Evolutionary conservation across 2,113 vertebrate species (phyloP).

Genomic region (Casuarius casuarius): DNA sequence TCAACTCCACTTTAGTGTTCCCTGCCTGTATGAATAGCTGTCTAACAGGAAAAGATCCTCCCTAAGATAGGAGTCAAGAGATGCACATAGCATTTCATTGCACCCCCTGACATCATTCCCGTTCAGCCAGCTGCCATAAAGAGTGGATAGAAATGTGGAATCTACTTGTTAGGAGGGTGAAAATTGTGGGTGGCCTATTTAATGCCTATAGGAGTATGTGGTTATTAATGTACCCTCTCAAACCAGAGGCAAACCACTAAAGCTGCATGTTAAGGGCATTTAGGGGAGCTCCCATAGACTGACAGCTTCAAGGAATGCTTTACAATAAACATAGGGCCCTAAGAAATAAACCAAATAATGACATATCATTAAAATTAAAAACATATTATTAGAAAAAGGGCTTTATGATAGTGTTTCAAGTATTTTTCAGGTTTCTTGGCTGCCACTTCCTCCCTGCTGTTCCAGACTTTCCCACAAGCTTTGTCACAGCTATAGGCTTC

Average conservation of each 20-base stretch:
- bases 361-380: conserved; percentile 57
- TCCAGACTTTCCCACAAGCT: conserved; percentile 56
- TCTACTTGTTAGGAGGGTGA: not conserved
- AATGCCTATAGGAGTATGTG: not conserved
- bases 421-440: conserved; percentile 68
- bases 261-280: not conserved
- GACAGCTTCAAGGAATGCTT: conserved; percentile 11
- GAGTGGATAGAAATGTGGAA: not conserved
- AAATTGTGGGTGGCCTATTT: conserved; percentile 35
- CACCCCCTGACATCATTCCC: not conserved
- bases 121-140: not conserved
- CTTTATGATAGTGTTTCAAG: conserved; percentile 53
- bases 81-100: not conserved
- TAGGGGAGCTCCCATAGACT: not conserved
- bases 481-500: conserved; percentile 47
- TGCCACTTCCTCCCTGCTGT: conserved; percentile 49
- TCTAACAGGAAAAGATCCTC: not conserved
- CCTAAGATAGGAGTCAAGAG: not conserved
- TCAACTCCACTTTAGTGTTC: not conserved
- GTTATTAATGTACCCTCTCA: conserved; percentile 35
- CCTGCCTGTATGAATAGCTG: not conserved
- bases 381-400: conserved; percentile 32
- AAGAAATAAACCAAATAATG: conserved; percentile 61
- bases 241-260: conserved; percentile 26
- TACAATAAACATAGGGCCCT: conserved; percentile 38